Evolutionary conservation across 2,113 vertebrate species (phyloP), one percentile per base, ranked within the genome.

Genomic region (Solea solea): DNA sequence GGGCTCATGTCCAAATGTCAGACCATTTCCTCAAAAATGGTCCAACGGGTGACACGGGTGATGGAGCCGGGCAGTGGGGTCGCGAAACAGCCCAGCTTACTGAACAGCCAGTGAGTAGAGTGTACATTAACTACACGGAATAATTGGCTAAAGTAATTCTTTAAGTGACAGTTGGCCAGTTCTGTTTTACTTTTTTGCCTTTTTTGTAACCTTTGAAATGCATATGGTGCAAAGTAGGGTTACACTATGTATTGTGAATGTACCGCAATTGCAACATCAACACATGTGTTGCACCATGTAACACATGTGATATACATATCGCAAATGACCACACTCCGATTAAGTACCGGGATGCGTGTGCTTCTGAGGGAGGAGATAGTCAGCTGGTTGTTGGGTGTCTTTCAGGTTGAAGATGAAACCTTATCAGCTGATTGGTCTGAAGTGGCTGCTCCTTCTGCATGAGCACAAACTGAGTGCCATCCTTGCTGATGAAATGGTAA

Each of bases 401-500:
- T 67, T 86, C 86, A 99, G 98, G 76, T 89, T 96, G 46, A 80
- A 94, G 74, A 91, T 99, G 27, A 98, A 99, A 78, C 93, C 97
- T 0, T 98, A 98, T 92, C 97, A 99, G 94, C 90, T 97, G 75
- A 96, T 98, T 80, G 98, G 97, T 64, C 92, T 99, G 69, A 98
- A 98, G 78, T 99, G 98, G 98, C 90, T 99, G 88, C 91, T 95
- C 16, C 90, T 99, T 51, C 90, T 99, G 45, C 92, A 98, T 86
- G 94, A 97, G 54, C 96, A 99, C 16, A 92, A 95, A 11, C 90
- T 99, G 64, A 99, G 98, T 75, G 96, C 95, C 2, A 99, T 99
- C 89, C 92, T 99, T 39, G 98, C 97, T 73, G 97, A 99, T 93
- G 98, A 99, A 94, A 99, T 98, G 97, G 98, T 98, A 4, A 8